phyloP scores from a whole-genome alignment of 1,140 invertebrate genomes.

The Macrotrachela quadricornifera region DNA sequence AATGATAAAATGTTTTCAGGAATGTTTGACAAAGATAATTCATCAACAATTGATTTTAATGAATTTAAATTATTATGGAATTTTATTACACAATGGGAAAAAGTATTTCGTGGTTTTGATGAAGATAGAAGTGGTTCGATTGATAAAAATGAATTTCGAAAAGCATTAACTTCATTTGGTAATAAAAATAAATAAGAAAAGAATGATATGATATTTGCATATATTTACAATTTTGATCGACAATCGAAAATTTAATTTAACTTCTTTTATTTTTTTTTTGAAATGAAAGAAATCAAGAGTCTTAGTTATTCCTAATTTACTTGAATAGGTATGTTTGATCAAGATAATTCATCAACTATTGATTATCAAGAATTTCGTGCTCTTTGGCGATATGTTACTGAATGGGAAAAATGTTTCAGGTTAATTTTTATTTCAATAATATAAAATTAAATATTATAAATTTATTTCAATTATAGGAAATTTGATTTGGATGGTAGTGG shows the following conservation, averaged over 20 bases:
- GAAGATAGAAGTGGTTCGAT: constrained; percentile 81
- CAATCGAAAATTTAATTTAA: too few relatives aligned
- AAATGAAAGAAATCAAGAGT: too few relatives aligned
- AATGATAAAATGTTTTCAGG: constrained; percentile 28
- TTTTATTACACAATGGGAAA: constrained; percentile 90
- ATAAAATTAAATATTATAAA: too few relatives aligned
- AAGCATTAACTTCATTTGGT: constrained; percentile 71
- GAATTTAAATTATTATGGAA: constrained; percentile 89
- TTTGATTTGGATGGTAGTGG: constrained; percentile 85
- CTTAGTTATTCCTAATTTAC: too few relatives aligned
- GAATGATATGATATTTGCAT: neutral
- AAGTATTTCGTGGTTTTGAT: constrained; percentile 80
- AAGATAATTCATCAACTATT: constrained; percentile 62
- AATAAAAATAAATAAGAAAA: constrained; percentile 3
- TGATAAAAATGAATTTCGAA: constrained; percentile 64
- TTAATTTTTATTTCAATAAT: constrained; percentile 21
- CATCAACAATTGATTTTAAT: constrained; percentile 72
- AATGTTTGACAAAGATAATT: constrained; percentile 82
- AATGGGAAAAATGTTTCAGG: constrained; percentile 87
- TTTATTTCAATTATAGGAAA: too few relatives aligned
- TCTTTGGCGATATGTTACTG: constrained; percentile 88
- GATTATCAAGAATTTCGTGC: constrained; percentile 82
- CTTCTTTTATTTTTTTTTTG: neutral
- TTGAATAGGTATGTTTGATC: constrained; percentile 71
- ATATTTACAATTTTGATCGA: neutral